These are phyloP conservation scores for Notechis scutatus DNA, from an alignment of 2,113 vertebrate species.

Conservation along the genomic window DNA sequence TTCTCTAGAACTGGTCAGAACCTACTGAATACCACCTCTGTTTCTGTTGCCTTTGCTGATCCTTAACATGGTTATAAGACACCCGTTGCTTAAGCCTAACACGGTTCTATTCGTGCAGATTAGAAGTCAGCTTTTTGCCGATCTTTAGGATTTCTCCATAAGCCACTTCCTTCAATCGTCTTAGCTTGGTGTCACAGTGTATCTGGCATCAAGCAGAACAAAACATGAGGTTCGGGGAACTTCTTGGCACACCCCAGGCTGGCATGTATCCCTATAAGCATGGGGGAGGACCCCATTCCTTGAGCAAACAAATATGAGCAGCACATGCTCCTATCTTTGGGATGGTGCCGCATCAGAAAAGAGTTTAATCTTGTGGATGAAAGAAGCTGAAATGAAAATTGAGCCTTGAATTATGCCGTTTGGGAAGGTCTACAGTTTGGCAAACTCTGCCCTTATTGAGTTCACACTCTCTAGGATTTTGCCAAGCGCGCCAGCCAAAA, in stretches of 20 bases:
- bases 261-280: constrained; percentile 29
- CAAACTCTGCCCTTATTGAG: constrained; percentile 27
- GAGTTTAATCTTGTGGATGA: constrained; percentile 10
- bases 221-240: constrained; percentile 1
- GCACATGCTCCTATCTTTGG: constrained; percentile 10
- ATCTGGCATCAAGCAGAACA: constrained; percentile 13
- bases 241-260: background rate
- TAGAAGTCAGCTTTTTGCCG: background rate
- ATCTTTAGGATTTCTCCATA: background rate
- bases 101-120: background rate
- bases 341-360: background rate
- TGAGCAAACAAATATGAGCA: constrained; percentile 16
- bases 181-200: constrained; percentile 10
- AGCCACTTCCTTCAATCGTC: background rate
- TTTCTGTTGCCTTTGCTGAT: too few species aligned
- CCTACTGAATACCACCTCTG: too few species aligned
- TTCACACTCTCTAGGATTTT: constrained; percentile 46
- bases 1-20: too few species aligned
- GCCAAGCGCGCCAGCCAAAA: constrained; percentile 55
- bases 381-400: constrained; percentile 31
- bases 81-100: background rate
- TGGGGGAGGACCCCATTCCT: background rate
- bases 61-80: background rate
- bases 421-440: constrained; percentile 40
- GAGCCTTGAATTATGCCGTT: constrained; percentile 58